Evolutionary conservation across 2,797 vertebrate species (phyloP).

Genomic region (Psittacula derbiana): DNA sequence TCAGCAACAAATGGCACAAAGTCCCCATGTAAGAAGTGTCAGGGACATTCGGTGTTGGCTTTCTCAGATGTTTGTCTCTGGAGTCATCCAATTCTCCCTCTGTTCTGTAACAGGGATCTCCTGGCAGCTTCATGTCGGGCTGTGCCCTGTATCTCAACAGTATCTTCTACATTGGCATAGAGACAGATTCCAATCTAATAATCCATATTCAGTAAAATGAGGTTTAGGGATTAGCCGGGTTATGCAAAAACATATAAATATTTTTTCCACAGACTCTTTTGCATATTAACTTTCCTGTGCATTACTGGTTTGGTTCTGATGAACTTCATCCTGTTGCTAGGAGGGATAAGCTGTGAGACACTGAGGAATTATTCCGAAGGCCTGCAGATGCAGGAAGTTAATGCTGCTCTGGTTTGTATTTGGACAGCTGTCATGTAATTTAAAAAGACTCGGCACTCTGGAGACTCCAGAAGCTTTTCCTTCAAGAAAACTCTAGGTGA

Average conservation of each 20-base stretch:
- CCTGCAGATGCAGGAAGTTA: constrained; percentile 31
- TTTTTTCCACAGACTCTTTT: background rate
- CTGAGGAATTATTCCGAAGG: background rate
- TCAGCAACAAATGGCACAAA: background rate
- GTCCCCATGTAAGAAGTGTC: background rate
- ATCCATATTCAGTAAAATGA: background rate
- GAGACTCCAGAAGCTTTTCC: constrained; percentile 28
- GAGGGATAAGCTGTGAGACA: constrained; percentile 17
- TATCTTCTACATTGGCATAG: fast-evolving
- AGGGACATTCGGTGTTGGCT: background rate
- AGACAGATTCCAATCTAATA: background rate
- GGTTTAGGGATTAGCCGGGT: constrained; percentile 17
- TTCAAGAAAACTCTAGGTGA: background rate
- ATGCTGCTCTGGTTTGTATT: constrained; percentile 28
- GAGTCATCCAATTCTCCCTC: background rate
- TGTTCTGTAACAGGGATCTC: background rate
- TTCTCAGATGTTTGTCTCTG: background rate
- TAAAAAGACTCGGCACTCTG: background rate
- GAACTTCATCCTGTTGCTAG: constrained; percentile 43
- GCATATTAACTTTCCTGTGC: constrained; percentile 6
- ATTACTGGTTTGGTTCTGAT: constrained; percentile 21
- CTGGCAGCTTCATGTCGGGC: background rate
- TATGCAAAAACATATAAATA: background rate
- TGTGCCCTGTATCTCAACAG: background rate
- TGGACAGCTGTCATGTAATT: constrained; percentile 29